Evolutionary conservation across 2,888 invertebrate genomes (phyloP), one percentile per base, ranked within the genome.

Genomic region (Graphium colonna): DNA sequence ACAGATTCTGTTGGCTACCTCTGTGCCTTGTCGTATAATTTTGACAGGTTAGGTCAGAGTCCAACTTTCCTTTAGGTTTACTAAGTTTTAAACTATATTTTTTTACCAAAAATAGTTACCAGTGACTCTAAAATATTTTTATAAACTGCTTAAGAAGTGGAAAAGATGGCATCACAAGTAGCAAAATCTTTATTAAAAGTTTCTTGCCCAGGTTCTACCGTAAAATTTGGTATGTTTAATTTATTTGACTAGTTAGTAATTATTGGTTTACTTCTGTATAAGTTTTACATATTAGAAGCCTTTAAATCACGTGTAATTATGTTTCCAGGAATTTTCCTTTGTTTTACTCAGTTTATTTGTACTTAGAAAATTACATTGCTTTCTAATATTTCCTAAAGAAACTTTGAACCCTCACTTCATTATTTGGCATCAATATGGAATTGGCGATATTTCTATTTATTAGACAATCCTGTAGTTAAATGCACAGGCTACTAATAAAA

Each of bases 11-110:
- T n/a, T n/a, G n/a, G n/a, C n/a, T n/a, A n/a, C 21, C 38, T 38
- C 12, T 39, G 12, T 12, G 13, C 18, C 43, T 52, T 56, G 52
- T 61, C 61, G 21, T 36, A 3, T 12, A 3, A 31, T 51, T 59
- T 61, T 68, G 68, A 67, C 67, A 79, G 87, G 84, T 88, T 86
- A 88, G 69, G 84, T 88, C 87, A 88, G 69, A 88, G 87, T 88
- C 88, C 88, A 87, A 83, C 65, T 75, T 73, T 62, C 62, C 51
- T 79, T 80, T 64, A 60, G n/a, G 38, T 51, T 36, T 36, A 36
- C 1, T 41, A 15, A 52, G 38, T 58, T 56, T 57, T 69, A 68
- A 64, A 65, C 49, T 61, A 63, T 64, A 64, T 65, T 57, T 58
- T 60, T 62, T 56, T 61, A 64, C 61, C 63, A 60, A 49, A 21